These are phyloP conservation scores for Macropis europaea DNA, from an alignment of 2,888 invertebrate genomes.

Conservation along the genomic window DNA sequence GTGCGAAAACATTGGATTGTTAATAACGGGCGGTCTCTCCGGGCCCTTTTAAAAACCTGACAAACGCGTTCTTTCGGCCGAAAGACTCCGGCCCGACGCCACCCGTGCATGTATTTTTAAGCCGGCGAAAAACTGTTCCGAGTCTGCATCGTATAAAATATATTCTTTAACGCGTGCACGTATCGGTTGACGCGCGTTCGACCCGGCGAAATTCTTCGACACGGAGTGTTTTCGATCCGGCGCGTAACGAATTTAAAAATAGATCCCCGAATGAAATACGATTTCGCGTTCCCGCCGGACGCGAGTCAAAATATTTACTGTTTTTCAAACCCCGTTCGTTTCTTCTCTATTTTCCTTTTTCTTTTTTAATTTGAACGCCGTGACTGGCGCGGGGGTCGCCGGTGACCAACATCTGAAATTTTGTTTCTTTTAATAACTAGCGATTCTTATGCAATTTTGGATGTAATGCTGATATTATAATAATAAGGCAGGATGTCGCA, in stretches of 20 bases:
- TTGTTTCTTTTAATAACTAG: too few species aligned
- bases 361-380: too few species aligned
- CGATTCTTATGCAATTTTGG: too few species aligned
- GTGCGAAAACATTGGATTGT: conserved; percentile 58
- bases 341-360: too few species aligned
- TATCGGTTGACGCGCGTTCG: not conserved
- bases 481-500: too few species aligned
- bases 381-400: too few species aligned
- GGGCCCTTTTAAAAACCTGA: conserved; percentile 30
- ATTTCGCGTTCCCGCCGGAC: not conserved
- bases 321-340: too few species aligned
- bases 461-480: too few species aligned
- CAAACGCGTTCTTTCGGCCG: conserved; percentile 10
- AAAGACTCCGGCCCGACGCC: not conserved
- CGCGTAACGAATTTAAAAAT: not conserved
- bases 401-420: too few species aligned
- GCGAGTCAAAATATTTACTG: too few species aligned
- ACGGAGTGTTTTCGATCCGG: not conserved
- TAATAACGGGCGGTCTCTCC: conserved; percentile 30
- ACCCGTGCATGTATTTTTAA: conserved; percentile 32
- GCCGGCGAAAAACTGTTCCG: conserved; percentile 11
- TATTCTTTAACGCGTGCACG: conserved; percentile 16
- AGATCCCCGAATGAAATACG: not conserved
- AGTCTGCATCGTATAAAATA: conserved; percentile 21
- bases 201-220: not conserved